Base-by-base conservation (phyloP, 2,888 invertebrate genomes). In the Cistogaster globosa region DNA sequence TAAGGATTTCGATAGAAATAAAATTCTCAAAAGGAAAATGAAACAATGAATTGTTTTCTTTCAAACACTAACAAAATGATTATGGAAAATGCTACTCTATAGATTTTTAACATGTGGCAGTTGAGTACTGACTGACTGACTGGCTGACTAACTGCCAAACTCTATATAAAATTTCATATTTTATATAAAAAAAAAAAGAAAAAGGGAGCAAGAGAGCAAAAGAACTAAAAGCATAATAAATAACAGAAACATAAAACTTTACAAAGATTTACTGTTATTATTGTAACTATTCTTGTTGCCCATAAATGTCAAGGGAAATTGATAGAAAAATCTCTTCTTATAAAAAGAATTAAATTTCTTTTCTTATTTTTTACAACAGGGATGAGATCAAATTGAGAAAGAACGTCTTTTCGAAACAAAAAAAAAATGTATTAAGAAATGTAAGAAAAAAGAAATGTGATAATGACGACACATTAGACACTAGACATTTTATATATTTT, bases 291-390 rank as follows among this genome's bases (percentile, higher is more conserved):
- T 77, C 60, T 45, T 72, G 38, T 45, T 51, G 58, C 75, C 58
- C 63, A 63, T 69, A 75, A 79, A 79, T 84, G 65, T 79, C 84
- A 84, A 75, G 84, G 75, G 84, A 76, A 65, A 55, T 71, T 62
- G 55, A 55, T 42, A 62, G 53, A 45, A 55, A 26, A 69, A 26
- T 26, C 1, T 68, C 67, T 60, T 32, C 32, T 26, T 6, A 51
- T 38, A 67, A 32, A 67, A 77, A 58, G 36, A 65, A 45, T 55
- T 60, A 0, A 32, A 18, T 62, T 38, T 53, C 8, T 63, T 63
- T 63, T 63, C 12, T 42, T 63, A 11, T 36, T 36, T 36, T 32
- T 38, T 55, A 9, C 16, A 55, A 38, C 8, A 53, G 38, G 16
- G 22, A 6, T 32, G 5, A 20, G 26, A 38, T 67, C 18, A 38